Evolutionary conservation across 1,140 invertebrate species (phyloP).

Genomic region (Drosophila sturtevanti): DNA sequence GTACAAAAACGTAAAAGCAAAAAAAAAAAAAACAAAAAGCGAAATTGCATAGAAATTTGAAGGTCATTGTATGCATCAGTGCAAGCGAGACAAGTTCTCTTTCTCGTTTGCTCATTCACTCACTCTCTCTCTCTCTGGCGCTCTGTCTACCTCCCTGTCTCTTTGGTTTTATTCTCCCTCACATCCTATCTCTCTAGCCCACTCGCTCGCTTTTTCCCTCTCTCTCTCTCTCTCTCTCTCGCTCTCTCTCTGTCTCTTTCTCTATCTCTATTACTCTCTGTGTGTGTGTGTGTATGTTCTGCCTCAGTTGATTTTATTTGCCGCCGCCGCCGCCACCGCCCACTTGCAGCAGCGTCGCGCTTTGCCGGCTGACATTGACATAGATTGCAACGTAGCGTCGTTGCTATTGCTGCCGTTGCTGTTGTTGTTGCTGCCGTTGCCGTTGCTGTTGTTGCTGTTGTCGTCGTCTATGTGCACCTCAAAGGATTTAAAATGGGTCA

Average conservation of each 20-base stretch:
- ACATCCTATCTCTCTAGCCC: slow-evolving; percentile 4
- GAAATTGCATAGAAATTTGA: slow-evolving; percentile 75
- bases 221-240: slow-evolving; percentile 21
- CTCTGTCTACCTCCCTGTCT: slow-evolving; percentile 17
- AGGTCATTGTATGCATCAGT: slow-evolving; percentile 69
- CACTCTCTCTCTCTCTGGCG: slow-evolving; percentile 14
- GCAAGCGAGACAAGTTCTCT: slow-evolving; percentile 32
- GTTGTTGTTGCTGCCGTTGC: slow-evolving; percentile 24
- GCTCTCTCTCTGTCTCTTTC: neutral
- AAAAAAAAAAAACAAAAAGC: slow-evolving; percentile 49
- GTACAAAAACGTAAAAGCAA: neutral
- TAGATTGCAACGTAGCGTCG: slow-evolving; percentile 55
- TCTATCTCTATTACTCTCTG: slow-evolving; percentile 26
- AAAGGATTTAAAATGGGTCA: slow-evolving; percentile 79
- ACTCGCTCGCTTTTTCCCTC: slow-evolving; percentile 21
- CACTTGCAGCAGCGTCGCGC: slow-evolving; percentile 40
- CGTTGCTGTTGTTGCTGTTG: slow-evolving; percentile 2
- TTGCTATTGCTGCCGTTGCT: slow-evolving; percentile 18
- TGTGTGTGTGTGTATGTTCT: slow-evolving; percentile 56
- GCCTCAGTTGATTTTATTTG: slow-evolving; percentile 74
- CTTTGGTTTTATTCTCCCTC: no score
- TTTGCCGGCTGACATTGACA: slow-evolving; percentile 78
- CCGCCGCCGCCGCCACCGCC: slow-evolving; percentile 68
- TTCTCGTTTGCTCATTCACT: neutral
- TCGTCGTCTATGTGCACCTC: slow-evolving; percentile 67